These are phyloP conservation scores for Morinoia aosen DNA, from an alignment of 2,888 invertebrate species.

Conservation along the genomic window DNA sequence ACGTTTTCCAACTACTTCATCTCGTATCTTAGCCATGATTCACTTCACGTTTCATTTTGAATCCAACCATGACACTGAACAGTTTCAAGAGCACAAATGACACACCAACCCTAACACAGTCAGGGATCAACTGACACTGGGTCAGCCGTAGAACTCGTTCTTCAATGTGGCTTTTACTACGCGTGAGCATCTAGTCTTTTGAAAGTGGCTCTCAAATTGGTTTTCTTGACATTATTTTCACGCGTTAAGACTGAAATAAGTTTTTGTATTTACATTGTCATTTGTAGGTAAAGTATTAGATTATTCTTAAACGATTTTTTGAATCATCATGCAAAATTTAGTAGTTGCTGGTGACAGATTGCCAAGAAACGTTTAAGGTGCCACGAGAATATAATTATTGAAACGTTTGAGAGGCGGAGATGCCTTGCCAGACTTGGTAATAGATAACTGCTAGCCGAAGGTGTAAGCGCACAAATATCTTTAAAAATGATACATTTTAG, in stretches of 20 bases:
- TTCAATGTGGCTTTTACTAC: not conserved
- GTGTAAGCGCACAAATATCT: not conserved
- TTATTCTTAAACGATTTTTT: not conserved
- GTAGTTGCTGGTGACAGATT: conserved; percentile 41
- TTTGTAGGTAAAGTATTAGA: not conserved
- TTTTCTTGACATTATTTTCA: not conserved
- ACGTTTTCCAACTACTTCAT: conserved; percentile 67
- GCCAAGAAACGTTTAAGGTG: conserved; percentile 16
- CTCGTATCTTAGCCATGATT: conserved; percentile 68
- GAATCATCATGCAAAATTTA: not conserved
- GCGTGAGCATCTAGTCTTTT: not conserved
- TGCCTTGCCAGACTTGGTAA: not conserved
- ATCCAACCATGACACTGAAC: not conserved
- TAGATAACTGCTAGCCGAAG: not conserved
- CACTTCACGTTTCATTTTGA: conserved; percentile 66
- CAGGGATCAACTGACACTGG: conserved; percentile 37
- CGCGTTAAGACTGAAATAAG: not conserved
- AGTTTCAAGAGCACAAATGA: conserved; percentile 40
- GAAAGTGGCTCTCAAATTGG: not conserved
- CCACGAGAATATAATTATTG: conserved; percentile 33
- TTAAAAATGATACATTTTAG: not conserved
- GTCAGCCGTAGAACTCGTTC: not conserved
- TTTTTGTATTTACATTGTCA: not conserved
- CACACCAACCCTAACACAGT: conserved; percentile 41
- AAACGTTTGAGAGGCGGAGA: conserved; percentile 24